Evolutionary conservation across 2,797 vertebrate species (phyloP).

Genomic region (Vipera latastei): DNA sequence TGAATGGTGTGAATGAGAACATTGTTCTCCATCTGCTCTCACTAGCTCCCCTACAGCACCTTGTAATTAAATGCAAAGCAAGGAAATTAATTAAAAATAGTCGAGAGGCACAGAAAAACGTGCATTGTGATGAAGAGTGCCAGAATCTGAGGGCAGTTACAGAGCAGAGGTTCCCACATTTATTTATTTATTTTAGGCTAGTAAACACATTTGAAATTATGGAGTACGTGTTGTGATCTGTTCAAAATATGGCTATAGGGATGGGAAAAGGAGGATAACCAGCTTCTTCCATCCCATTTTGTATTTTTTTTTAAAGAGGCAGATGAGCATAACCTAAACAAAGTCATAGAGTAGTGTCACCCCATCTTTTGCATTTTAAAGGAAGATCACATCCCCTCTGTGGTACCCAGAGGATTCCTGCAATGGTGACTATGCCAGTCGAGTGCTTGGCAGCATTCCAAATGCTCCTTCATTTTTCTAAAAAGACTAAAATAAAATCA

Average conservation of each 20-base stretch:
- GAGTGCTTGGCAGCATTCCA: neutral
- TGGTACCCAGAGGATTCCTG: neutral
- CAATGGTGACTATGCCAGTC: neutral
- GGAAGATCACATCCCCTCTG: neutral
- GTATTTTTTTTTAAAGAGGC: neutral
- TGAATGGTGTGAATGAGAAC: neutral
- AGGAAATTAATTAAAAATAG: neutral
- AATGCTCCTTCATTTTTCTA: neutral
- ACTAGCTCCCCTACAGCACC: neutral
- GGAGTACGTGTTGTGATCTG: neutral
- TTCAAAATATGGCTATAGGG: neutral
- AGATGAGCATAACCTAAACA: neutral
- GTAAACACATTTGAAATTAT: neutral
- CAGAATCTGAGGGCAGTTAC: neutral
- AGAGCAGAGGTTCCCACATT: neutral
- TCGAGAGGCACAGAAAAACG: neutral
- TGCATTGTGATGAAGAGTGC: neutral
- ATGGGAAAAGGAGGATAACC: neutral
- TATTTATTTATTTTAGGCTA: neutral
- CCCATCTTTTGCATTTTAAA: neutral
- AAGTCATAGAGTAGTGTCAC: neutral
- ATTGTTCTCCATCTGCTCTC: neutral
- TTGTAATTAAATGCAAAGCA: neutral
- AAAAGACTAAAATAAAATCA: neutral
- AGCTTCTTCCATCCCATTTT: neutral